phyloP scores from a whole-genome alignment of 2,888 invertebrate genomes.

The Cataglyphis rosenhaueri region DNA sequence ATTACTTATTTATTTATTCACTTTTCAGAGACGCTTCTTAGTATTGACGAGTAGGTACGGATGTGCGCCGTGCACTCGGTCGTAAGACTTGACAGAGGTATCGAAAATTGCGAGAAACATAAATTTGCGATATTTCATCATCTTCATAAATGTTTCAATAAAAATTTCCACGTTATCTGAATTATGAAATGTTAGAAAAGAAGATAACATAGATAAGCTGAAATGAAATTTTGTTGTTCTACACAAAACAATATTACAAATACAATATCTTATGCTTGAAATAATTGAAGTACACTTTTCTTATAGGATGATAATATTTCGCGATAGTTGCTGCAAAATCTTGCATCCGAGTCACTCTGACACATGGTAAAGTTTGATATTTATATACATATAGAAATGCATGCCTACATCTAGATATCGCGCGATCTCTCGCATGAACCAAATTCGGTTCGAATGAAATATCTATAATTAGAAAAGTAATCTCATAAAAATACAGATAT shows the following conservation, averaged over 20 bases:
- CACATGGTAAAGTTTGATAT: constrained; percentile 62
- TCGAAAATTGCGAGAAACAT: not conserved
- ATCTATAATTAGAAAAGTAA: constrained; percentile 77
- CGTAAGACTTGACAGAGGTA: constrained; percentile 59
- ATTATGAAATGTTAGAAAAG: not conserved
- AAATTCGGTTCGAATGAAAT: constrained; percentile 67
- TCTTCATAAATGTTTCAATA: not conserved
- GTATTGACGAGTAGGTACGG: constrained; percentile 77
- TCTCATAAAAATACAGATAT: constrained; percentile 83
- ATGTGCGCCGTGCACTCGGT: constrained; percentile 56
- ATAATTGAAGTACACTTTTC: not conserved
- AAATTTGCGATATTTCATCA: not conserved
- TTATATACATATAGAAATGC: constrained; percentile 66
- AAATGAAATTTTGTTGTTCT: not conserved
- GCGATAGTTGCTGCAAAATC: constrained; percentile 44
- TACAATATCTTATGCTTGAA: not conserved
- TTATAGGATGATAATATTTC: not conserved
- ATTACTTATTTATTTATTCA: constrained; percentile 45
- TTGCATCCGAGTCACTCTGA: constrained; percentile 61
- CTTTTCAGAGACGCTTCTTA: constrained; percentile 65
- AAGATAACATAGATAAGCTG: not conserved
- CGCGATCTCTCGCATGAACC: constrained; percentile 63
- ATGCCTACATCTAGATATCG: constrained; percentile 68
- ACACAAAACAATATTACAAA: not conserved
- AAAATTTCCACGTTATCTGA: not conserved